A percentile compares a stretch with the other conserved stretches of the same genome.
phyloP scores from a whole-genome alignment of 2,113 vertebrate genomes.

The Oncorhynchus tshawytscha region DNA sequence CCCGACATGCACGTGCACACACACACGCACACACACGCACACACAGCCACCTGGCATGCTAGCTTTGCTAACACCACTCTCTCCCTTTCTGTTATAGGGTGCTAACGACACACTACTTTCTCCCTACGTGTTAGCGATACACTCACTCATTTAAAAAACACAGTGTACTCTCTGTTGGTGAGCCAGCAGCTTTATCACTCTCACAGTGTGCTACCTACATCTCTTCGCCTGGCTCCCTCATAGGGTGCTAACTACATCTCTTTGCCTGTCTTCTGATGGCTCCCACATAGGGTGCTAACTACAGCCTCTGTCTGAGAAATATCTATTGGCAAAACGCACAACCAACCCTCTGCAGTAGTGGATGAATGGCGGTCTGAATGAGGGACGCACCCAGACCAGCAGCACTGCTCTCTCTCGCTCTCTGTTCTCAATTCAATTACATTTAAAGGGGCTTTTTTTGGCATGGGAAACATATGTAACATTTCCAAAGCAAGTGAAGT shows the following conservation, averaged over 20 bases:
- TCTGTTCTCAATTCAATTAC: background rate
- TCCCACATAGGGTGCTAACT: background rate
- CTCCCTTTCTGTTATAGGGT: background rate
- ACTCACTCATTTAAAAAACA: constrained; percentile 33
- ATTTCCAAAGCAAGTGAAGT: too few species aligned
- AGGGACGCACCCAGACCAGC: background rate
- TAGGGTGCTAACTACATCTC: too few species aligned
- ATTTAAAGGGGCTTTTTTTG: too few species aligned
- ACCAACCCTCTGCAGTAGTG: background rate
- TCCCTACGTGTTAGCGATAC: background rate
- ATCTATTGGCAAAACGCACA: constrained; percentile 10
- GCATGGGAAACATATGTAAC: too few species aligned
- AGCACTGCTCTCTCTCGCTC: background rate
- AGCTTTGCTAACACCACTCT: constrained; percentile 22
- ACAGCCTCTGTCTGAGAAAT: background rate
- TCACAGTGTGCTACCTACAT: constrained; percentile 34
- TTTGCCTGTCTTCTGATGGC: too few species aligned
- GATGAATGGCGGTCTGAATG: background rate
- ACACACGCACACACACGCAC: background rate
- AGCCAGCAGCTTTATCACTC: constrained; percentile 51
- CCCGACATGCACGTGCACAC: background rate
- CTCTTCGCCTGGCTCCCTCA: too few species aligned
- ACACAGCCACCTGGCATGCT: constrained; percentile 20
- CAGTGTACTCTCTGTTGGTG: constrained; percentile 12
- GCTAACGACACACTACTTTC: background rate